These are phyloP conservation scores for Beris morrisii DNA, from an alignment of 2,888 invertebrate genomes.

Conservation along the genomic window DNA sequence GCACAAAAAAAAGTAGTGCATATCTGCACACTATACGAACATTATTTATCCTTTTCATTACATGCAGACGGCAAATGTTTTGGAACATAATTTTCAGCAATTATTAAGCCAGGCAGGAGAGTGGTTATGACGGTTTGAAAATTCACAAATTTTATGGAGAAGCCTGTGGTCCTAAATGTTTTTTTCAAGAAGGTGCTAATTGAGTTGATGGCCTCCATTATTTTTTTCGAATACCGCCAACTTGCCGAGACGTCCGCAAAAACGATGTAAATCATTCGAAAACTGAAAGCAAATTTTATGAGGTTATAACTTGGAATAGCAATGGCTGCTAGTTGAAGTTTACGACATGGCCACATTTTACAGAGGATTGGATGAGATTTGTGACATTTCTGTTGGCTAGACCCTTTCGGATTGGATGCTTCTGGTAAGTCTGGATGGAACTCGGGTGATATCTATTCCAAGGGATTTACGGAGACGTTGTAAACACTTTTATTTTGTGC, in stretches of 20 bases:
- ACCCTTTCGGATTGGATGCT: constrained; percentile 16
- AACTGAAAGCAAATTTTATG: no score
- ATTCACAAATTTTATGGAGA: no score
- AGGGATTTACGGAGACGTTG: constrained; percentile 18
- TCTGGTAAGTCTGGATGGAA: not conserved
- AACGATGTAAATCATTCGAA: no score
- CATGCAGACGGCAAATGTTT: constrained; percentile 28
- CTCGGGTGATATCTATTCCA: not conserved
- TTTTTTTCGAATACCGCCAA: no score
- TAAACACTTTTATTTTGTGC: constrained; percentile 30
- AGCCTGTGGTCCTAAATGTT: no score
- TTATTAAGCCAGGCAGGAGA: constrained; percentile 15
- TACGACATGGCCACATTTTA: not conserved
- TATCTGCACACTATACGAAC: constrained; percentile 11
- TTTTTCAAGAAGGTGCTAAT: no score
- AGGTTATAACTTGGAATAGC: no score
- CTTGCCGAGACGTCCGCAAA: no score
- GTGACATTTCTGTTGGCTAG: constrained; percentile 14
- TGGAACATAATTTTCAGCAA: constrained; percentile 29
- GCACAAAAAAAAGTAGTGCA: not conserved
- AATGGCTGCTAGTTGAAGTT: no score
- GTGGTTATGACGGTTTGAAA: not conserved
- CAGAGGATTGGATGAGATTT: constrained; percentile 3
- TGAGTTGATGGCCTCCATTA: no score
- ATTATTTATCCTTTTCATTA: constrained; percentile 31